Conservation (phyloP, 1,140 invertebrate genomes). For the Kradibia gibbosae region DNA sequence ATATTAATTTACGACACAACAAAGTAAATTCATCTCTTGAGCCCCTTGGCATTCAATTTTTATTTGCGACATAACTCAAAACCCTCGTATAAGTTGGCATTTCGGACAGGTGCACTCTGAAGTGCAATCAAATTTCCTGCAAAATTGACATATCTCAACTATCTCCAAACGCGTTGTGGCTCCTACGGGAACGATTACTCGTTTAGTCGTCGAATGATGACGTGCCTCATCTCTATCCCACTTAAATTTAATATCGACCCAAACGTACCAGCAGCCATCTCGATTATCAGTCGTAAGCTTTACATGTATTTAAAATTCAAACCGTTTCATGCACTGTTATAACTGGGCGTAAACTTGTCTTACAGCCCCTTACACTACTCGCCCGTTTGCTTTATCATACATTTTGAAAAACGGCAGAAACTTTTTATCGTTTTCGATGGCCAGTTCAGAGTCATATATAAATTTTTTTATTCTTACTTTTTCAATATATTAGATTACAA, state of each 20-base stretch:
- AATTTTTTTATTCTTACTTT: no score
- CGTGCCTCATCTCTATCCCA: neutral
- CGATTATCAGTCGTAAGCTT: conserved; percentile 30
- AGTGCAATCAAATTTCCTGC: conserved; percentile 34
- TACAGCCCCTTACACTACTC: neutral
- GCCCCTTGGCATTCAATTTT: neutral
- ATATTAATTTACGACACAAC: neutral
- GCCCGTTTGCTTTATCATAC: no score
- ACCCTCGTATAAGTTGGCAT: neutral
- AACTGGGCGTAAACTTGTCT: neutral
- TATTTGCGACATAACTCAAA: neutral
- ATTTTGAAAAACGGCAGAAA: conserved; percentile 31
- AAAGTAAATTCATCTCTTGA: neutral
- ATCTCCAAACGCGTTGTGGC: neutral
- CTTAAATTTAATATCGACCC: neutral
- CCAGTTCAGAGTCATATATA: no score
- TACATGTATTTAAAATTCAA: conserved; percentile 23
- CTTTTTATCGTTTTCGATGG: neutral
- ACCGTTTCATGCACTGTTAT: neutral
- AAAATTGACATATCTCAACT: neutral
- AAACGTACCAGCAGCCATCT: neutral
- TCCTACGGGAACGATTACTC: conserved; percentile 38
- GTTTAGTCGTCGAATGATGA: conserved; percentile 8
- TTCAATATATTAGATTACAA: no score
- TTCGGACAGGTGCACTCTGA: neutral